These are phyloP conservation scores for Apantesis nais DNA, from an alignment of 2,888 invertebrate species.

Conservation along the genomic window DNA sequence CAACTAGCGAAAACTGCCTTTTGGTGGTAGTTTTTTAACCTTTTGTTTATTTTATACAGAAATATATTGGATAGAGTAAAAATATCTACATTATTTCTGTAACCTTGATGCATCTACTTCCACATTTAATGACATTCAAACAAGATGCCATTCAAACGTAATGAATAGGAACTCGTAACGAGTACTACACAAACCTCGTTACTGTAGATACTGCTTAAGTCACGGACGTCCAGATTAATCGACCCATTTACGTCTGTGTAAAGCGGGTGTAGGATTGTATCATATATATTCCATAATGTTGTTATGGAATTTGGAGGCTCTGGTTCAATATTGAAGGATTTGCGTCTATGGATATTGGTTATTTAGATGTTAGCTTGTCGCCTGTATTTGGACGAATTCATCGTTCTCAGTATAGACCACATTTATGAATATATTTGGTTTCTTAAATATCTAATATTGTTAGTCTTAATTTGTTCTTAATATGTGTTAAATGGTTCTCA, in stretches of 20 bases:
- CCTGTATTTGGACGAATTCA: neutral
- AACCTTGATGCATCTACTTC: neutral
- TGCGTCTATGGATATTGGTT: neutral
- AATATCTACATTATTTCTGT: neutral
- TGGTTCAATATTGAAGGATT: neutral
- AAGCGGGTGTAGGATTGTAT: conserved; percentile 10
- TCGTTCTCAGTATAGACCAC: neutral
- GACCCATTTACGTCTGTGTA: conserved; percentile 28
- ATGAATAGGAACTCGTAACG: conserved; percentile 20
- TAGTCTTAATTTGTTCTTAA: neutral
- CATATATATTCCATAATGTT: neutral
- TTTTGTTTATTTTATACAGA: neutral
- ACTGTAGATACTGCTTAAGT: neutral
- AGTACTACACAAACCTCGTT: conserved; percentile 20
- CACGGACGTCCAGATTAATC: conserved; percentile 38
- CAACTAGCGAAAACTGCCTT: neutral
- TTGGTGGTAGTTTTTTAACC: neutral
- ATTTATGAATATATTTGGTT: neutral
- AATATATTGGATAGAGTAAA: neutral
- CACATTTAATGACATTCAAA: neutral
- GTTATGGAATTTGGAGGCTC: neutral
- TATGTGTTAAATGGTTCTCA: neutral
- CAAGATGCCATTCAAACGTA: conserved; percentile 12
- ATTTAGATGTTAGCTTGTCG: neutral
- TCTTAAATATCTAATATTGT: neutral